Percentiles rank a stretch among this genome's conserved stretches.
These are phyloP conservation scores for Limonius californicus DNA, from an alignment of 1,140 invertebrate genomes.

Conservation along the genomic window DNA sequence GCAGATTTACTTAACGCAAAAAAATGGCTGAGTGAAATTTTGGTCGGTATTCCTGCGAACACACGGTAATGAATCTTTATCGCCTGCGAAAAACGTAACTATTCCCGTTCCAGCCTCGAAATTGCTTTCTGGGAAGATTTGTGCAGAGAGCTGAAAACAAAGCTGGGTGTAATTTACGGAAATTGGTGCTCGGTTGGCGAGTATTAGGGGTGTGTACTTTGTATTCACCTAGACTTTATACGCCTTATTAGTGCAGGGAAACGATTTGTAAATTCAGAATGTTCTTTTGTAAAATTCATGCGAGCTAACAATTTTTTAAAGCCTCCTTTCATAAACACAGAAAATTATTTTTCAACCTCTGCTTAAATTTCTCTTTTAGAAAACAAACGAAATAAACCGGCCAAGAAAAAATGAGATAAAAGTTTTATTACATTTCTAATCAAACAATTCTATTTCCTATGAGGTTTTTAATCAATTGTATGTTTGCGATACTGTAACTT, in stretches of 20 bases:
- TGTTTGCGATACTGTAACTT: too few species aligned
- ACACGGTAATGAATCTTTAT: slow-evolving; percentile 43
- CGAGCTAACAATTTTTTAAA: too few species aligned
- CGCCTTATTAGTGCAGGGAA: slow-evolving; percentile 8
- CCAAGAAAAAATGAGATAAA: too few species aligned
- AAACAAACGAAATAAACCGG: neutral
- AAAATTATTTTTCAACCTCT: neutral
- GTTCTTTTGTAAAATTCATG: neutral
- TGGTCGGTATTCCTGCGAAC: slow-evolving; percentile 34
- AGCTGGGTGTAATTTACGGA: slow-evolving; percentile 44
- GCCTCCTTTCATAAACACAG: too few species aligned
- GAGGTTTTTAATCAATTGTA: too few species aligned
- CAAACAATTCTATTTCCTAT: too few species aligned
- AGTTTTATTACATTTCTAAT: too few species aligned
- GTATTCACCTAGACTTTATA: slow-evolving; percentile 17
- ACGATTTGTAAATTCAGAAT: slow-evolving; percentile 3
- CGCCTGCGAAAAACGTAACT: slow-evolving; percentile 43
- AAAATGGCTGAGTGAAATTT: slow-evolving; percentile 33
- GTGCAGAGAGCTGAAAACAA: slow-evolving; percentile 43
- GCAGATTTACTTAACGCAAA: slow-evolving; percentile 22
- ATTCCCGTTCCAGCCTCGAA: slow-evolving; percentile 37
- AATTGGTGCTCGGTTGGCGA: slow-evolving; percentile 36
- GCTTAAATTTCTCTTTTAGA: neutral
- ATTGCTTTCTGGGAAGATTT: slow-evolving; percentile 43
- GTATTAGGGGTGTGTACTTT: slow-evolving; percentile 29